A percentile compares a stretch with the other conserved stretches of the same genome.
Evolutionary conservation across 2,888 invertebrate species (phyloP).

Genomic region (Noctua pronuba): DNA sequence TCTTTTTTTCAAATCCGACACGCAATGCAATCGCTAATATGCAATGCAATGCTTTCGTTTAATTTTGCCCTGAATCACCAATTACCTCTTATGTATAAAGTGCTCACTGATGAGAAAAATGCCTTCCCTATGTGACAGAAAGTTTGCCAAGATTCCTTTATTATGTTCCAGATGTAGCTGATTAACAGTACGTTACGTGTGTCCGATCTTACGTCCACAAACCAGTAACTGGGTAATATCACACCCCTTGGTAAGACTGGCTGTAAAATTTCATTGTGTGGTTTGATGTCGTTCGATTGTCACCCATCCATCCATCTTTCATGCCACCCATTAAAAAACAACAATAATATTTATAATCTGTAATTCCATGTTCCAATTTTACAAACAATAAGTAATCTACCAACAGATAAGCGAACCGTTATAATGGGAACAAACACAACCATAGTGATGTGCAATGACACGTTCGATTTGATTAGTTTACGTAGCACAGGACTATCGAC

Average conservation of each 20-base stretch:
- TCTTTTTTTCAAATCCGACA: not conserved
- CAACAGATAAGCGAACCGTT: conserved; percentile 26
- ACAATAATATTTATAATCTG: not conserved
- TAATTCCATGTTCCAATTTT: conserved; percentile 7
- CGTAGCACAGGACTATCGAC: conserved; percentile 51
- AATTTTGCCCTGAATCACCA: too few relatives aligned
- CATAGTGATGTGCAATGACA: conserved; percentile 54
- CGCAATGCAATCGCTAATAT: not conserved
- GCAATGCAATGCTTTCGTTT: too few relatives aligned
- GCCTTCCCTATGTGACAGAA: not conserved
- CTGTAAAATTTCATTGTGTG: not conserved
- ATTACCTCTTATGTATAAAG: not conserved
- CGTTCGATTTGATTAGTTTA: conserved; percentile 65
- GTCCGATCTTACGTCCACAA: not conserved
- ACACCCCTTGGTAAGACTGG: not conserved
- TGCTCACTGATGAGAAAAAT: not conserved
- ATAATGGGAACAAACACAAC: conserved; percentile 48
- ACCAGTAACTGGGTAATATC: not conserved
- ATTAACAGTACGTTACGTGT: not conserved
- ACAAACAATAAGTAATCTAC: conserved; percentile 3
- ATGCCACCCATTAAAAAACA: not conserved
- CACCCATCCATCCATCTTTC: not conserved
- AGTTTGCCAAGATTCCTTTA: too few relatives aligned
- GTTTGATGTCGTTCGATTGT: not conserved
- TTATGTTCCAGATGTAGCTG: not conserved